Evolutionary conservation across 2,797 vertebrate species (phyloP).

Genomic region (Leptoclinus maculatus): DNA sequence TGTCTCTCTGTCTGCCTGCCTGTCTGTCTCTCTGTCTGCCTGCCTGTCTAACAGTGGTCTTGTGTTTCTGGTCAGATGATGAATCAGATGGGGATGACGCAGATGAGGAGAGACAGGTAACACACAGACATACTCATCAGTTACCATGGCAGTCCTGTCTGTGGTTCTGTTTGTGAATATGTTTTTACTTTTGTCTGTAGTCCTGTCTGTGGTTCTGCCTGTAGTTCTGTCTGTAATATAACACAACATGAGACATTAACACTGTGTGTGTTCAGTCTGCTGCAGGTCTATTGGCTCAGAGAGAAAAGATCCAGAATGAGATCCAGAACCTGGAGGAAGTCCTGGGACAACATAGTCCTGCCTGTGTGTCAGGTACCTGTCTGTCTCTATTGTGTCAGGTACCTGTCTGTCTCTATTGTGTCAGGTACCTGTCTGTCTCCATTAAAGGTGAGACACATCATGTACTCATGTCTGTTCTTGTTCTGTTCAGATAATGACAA

Average conservation of each 20-base stretch:
- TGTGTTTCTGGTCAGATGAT: slow-evolving; percentile 50
- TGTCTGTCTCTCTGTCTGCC: too few relatives aligned
- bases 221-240: not conserved
- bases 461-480: not conserved
- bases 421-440: not conserved
- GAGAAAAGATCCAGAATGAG: slow-evolving; percentile 61
- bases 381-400: slow-evolving; percentile 50
- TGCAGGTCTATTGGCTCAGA: slow-evolving; percentile 58
- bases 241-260: too few relatives aligned
- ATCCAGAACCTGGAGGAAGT: slow-evolving; percentile 66
- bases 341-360: slow-evolving; percentile 47
- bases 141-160: not conserved
- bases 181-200: not conserved
- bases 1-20: too few relatives aligned
- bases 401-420: slow-evolving; percentile 8
- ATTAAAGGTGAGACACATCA: not conserved
- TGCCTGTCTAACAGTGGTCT: not conserved
- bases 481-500: not conserved
- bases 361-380: slow-evolving; percentile 51
- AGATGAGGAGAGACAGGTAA: slow-evolving; percentile 43
- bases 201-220: not conserved
- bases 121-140: not conserved
- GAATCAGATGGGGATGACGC: slow-evolving; percentile 43
- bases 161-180: not conserved
- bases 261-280: slow-evolving; percentile 41